These are phyloP conservation scores for Dicyrtomina minuta DNA, from an alignment of 2,888 invertebrate species.

Conservation along the genomic window DNA sequence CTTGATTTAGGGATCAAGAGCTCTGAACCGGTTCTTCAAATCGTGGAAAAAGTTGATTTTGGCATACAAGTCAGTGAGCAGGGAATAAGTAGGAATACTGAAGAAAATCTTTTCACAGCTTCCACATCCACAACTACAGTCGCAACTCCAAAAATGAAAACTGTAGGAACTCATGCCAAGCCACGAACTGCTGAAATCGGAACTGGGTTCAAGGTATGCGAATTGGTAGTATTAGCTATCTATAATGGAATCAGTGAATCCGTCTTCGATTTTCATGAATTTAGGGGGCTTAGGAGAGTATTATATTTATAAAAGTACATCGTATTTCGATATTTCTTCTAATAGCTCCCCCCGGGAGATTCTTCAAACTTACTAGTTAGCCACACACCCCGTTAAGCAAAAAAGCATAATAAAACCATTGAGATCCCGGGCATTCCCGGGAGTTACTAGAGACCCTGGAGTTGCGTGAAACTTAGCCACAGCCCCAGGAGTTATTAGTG, in stretches of 20 bases:
- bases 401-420: no score
- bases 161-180: slow-evolving; percentile 53
- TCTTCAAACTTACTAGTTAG: no score
- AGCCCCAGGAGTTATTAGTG: no score
- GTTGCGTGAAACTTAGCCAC: no score
- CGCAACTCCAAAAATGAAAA: slow-evolving; percentile 23
- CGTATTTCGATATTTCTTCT: no score
- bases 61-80: slow-evolving; percentile 42
- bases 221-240: not conserved
- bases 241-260: not conserved
- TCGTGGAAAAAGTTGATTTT: slow-evolving; percentile 50
- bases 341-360: no score
- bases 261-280: no score
- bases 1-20: slow-evolving; percentile 42
- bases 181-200: slow-evolving; percentile 59
- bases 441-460: no score
- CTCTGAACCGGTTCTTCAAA: slow-evolving; percentile 46
- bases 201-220: slow-evolving; percentile 54
- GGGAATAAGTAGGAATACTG: not conserved
- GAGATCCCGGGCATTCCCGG: no score
- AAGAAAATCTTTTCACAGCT: slow-evolving; percentile 1
- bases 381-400: no score
- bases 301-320: no score
- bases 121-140: not conserved
- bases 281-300: no score